Conservation (phyloP, 2,797 vertebrate species). For the Lycodopsis pacificus region DNA sequence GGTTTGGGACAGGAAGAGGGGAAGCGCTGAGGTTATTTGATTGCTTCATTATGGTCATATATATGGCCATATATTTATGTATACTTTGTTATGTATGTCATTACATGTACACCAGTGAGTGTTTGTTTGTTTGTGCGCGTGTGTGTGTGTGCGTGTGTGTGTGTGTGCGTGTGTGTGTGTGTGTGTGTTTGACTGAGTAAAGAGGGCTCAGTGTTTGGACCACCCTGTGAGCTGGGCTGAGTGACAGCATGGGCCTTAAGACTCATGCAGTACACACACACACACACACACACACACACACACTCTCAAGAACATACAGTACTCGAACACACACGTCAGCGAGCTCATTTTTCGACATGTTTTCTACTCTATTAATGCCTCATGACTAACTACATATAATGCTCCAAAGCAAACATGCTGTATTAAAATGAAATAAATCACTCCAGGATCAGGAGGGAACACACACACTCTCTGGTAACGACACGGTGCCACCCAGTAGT, state of each 20-base stretch:
- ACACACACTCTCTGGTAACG: conserved; percentile 45
- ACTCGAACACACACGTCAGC: conserved; percentile 68
- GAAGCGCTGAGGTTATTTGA: conserved; percentile 82
- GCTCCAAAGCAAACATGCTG: conserved; percentile 78
- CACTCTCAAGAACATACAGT: conserved; percentile 56
- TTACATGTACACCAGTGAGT: conserved; percentile 79
- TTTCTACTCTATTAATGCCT: conserved; percentile 83
- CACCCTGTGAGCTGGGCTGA: conserved; percentile 83
- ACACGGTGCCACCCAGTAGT: conserved; percentile 62
- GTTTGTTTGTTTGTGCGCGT: conserved; percentile 77
- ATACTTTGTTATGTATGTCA: conserved; percentile 81
- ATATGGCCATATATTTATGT: conserved; percentile 80
- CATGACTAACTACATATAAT: conserved; percentile 79
- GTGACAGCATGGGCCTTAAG: conserved; percentile 81
- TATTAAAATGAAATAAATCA: conserved; percentile 81
- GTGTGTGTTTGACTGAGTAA: conserved; percentile 66
- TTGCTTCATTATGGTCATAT: conserved; percentile 82
- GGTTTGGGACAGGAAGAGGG: conserved; percentile 77
- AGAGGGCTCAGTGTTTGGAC: conserved; percentile 85
- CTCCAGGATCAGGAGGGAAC: conserved; percentile 57
- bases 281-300: conserved; percentile 46
- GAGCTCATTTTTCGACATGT: conserved; percentile 80
- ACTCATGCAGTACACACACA: conserved; percentile 59
- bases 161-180: conserved; percentile 41
- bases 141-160: conserved; percentile 17